Evolutionary conservation across 1,140 invertebrate species (phyloP), one percentile per base, ranked within the genome.

Genomic region (Mycetomoellerius zeteki): DNA sequence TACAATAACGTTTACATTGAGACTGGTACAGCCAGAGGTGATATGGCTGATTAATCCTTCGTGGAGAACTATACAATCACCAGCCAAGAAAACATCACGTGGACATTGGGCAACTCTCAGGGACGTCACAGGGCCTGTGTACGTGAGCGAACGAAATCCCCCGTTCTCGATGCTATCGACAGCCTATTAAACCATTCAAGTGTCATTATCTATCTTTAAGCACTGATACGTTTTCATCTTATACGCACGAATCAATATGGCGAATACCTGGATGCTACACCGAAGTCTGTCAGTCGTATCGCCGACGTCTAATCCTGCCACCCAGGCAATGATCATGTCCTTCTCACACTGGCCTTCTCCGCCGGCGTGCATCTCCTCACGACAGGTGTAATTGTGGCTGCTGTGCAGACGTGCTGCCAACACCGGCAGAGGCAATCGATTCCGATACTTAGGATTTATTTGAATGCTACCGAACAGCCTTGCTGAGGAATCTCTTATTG

Each of bases 51-150:
- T 86, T 65, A 95, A 89, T 65, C 94, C 94, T 72, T 94, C 92
- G 73, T 95, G 94, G 2, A 95, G 89, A 64, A 95, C 92, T 54
- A 94, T 90, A 75, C 94, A 95, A 50, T 95, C 94, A 43, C 94
- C 94, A n/a, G 90, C 89, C n/a, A 89, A 67, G 50, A 94, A 92
- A 7, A 95, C 93, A 72, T 94, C 92, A 7, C 88, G 90, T 1
- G 94, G 95, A 77, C 89, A 86, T 78, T 94, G 94, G 5, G 94
- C 92, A 19, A 88, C 92, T 80, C 94, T 87, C 27, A 95, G 65
- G 0, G 93, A 95, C 62, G 94, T 95, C 21, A 95, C 92, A 16
- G 94, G 95, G 33, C 94, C 95, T 24, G 93, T 94, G 52, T 95
- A 95, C 0, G 92, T 94, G 12, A 95, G 77, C 10, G 94, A 95